These are phyloP conservation scores for Perognathus longimembris DNA, from an alignment of 2,113 vertebrate species.

Conservation along the genomic window DNA sequence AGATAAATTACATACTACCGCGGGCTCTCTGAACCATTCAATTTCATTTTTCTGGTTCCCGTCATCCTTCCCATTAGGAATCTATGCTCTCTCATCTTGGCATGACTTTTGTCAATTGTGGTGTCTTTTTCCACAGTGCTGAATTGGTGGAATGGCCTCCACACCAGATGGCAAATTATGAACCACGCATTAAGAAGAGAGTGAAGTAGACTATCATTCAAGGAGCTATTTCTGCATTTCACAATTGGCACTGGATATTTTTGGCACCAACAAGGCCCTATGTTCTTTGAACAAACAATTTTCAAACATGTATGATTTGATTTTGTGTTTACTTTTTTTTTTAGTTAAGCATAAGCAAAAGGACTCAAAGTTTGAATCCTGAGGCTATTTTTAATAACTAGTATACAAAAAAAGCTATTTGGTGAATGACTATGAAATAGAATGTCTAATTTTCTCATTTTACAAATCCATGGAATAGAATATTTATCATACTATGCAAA, in stretches of 20 bases:
- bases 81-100: conserved; percentile 26
- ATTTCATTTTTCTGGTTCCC: conserved; percentile 23
- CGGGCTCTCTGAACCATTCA: conserved; percentile 2
- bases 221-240: conserved; percentile 26
- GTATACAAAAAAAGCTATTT: conserved; percentile 14
- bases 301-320: conserved; percentile 43
- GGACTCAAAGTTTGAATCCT: background rate
- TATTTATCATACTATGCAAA: conserved; percentile 17
- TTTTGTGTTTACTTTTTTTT: conserved; percentile 27
- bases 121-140: conserved; percentile 11
- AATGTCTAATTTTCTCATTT: conserved; percentile 15
- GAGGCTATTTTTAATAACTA: background rate
- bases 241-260: conserved; percentile 16
- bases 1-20: background rate
- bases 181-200: background rate
- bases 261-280: background rate
- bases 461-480: background rate
- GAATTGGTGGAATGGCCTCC: conserved; percentile 5
- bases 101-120: conserved; percentile 39
- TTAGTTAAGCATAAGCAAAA: background rate
- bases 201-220: background rate
- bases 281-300: conserved; percentile 22
- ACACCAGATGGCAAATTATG: conserved; percentile 46
- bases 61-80: conserved; percentile 37
- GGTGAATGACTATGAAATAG: conserved; percentile 42